Conservation (phyloP, 2,888 invertebrate genomes). For the Eupelmus urozonus region DNA sequence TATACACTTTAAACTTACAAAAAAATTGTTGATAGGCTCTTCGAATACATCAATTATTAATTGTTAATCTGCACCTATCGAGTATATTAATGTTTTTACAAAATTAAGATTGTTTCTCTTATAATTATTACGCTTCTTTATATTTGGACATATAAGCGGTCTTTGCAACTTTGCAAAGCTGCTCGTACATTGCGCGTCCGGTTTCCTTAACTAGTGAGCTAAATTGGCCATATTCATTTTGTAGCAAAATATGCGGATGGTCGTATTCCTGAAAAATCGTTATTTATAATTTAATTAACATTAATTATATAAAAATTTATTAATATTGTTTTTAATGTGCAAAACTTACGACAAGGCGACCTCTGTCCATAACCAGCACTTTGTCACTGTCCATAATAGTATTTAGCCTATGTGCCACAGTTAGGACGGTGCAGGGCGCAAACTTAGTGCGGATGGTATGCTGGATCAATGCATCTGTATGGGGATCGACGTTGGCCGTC, state of each 20-base stretch:
- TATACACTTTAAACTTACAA: constrained; percentile 17
- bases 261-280: constrained; percentile 53
- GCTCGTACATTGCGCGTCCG: constrained; percentile 79
- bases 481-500: constrained; percentile 95
- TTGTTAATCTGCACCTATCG: too few species aligned
- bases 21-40: too few species aligned
- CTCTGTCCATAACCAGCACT: constrained; percentile 80
- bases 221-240: constrained; percentile 79
- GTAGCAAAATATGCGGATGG: constrained; percentile 69
- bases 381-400: constrained; percentile 83
- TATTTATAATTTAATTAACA: neutral
- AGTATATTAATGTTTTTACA: too few species aligned
- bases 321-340: neutral
- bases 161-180: constrained; percentile 78
- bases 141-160: constrained; percentile 73
- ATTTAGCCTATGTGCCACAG: constrained; percentile 81
- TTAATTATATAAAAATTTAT: neutral
- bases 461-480: constrained; percentile 82
- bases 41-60: too few species aligned
- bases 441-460: constrained; percentile 80
- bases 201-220: constrained; percentile 81
- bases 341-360: constrained; percentile 76
- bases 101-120: too few species aligned
- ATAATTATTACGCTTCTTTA: constrained; percentile 46
- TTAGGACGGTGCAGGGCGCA: constrained; percentile 80